Evolutionary conservation across 1,140 invertebrate genomes (phyloP), one percentile per base, ranked within the genome.

Genomic region (Drosophila bifasciata): DNA sequence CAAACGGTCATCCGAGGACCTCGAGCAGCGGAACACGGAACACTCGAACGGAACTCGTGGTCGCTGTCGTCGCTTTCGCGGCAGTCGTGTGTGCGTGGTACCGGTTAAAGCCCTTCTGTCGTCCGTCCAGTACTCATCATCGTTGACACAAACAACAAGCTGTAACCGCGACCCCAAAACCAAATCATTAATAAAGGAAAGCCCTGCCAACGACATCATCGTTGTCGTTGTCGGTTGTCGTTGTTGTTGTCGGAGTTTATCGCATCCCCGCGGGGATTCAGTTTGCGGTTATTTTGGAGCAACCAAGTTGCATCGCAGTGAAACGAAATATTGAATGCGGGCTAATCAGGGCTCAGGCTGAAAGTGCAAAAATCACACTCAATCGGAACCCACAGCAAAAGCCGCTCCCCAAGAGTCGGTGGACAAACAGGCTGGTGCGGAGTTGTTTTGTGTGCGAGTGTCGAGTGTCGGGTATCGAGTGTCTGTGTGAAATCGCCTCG

Each of bases 181-280:
- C 52, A 66, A 71, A 71, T 83, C 67, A 77, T 80, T 80, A 77
- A 81, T 81, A 80, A 79, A 45, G 52, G 56, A 78, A 67, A 56
- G 49, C 63, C 48, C 45, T 25, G 78, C 77, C 55, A 45, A 55
- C 73, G 49, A 40, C 64, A 71, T 44, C 74, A 79, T 57, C 45
- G 55, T 69, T 55, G 11, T 36, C 1, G 32, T 13, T 13, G 32
- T 56, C 17, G n/a, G 63, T 41, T 62, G 41, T 67, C 15, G 4
- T 48, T 16, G 9, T 41, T 17, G 6, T 7, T 28, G 25, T 11
- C 32, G 32, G 0, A 13, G 32, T 36, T n/a, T n/a, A n/a, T n/a
- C n/a, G n/a, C n/a, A n/a, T n/a, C n/a, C n/a, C n/a, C n/a, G n/a
- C n/a, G n/a, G n/a, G n/a, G n/a, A n/a, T n/a, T n/a, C n/a, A n/a